Evolutionary conservation across 2,113 vertebrate genomes (phyloP), one percentile per base, ranked within the genome.

Genomic region (Eidolon helvum): DNA sequence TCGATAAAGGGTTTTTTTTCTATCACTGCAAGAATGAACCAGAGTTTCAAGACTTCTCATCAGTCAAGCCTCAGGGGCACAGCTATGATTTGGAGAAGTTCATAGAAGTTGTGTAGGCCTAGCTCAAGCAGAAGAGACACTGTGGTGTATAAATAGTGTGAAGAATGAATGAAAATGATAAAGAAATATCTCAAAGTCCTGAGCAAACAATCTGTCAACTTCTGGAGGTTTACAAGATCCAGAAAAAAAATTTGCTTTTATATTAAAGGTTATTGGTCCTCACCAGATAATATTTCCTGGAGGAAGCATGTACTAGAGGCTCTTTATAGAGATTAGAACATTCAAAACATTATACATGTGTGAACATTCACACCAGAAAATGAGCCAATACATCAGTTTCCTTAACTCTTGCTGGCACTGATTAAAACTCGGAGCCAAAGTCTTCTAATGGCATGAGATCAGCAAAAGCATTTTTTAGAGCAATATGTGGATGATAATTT

Each of bases 341-440:
- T 90, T 97, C 97, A 95, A 94, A 93, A n/a, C 35, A 91, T 94
- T 28, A 59, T 55, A 91, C 33, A 68, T 10, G 1, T 94, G 79
- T 97, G 95, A 98, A 95, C 30, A 84, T 94, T 88, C 80, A 95
- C 48, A 48, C 21, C 38, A 95, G 77, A 96, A 85, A 97, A 97
- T 90, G 84, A 97, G 87, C 74, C 94, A 97, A 97, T 96, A 98
- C 97, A 97, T 96, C 92, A 90, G 30, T 74, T 87, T 97, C 92
- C 43, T 98, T 78, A 78, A 91, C 43, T 97, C 28, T 97, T 97
- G 90, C 91, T 96, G 77, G 35, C 45, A 91, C 28, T 95, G 84
- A 96, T 96, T 98, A 98, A 98, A 98, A 97, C 55, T 55, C 97
- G 89, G 43, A 98, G 83, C 53, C 72, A 91, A 80, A 86, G 80